These are phyloP conservation scores for Sialis lutaria DNA, from an alignment of 2,888 invertebrate genomes.

Conservation along the genomic window DNA sequence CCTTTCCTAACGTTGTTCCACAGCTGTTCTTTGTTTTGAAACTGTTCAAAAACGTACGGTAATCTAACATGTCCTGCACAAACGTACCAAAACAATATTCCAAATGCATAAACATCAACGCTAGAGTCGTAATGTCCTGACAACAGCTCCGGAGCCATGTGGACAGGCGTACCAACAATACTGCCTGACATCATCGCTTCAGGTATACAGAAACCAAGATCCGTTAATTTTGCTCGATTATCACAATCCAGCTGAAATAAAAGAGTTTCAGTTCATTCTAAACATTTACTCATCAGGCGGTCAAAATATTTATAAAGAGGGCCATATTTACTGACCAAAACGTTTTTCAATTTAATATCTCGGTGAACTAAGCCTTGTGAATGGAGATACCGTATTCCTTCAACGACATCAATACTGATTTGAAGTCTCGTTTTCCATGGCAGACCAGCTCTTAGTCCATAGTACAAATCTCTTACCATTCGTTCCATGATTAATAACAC, in stretches of 20 bases:
- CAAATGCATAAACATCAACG: slow-evolving; percentile 82
- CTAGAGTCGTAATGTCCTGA: slow-evolving; percentile 64
- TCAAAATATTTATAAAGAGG: too few species aligned
- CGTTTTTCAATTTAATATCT: slow-evolving; percentile 81
- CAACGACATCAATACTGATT: slow-evolving; percentile 66
- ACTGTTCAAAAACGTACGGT: slow-evolving; percentile 65
- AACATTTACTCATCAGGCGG: too few species aligned
- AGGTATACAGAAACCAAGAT: slow-evolving; percentile 79
- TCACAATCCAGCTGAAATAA: slow-evolving; percentile 38
- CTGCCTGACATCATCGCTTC: slow-evolving; percentile 83
- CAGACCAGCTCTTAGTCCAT: slow-evolving; percentile 53
- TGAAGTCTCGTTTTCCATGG: slow-evolving; percentile 42
- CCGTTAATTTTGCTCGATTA: slow-evolving; percentile 65
- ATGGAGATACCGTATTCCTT: slow-evolving; percentile 77
- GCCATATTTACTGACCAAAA: slow-evolving; percentile 35
- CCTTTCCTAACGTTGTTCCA: slow-evolving; percentile 75
- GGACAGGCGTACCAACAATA: slow-evolving; percentile 75
- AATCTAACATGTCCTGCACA: slow-evolving; percentile 68
- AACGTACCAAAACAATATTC: slow-evolving; percentile 78
- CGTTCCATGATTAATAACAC: slow-evolving; percentile 69
- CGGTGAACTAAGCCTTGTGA: slow-evolving; percentile 76
- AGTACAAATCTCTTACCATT: slow-evolving; percentile 57
- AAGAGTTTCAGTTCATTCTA: not conserved
- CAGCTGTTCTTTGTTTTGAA: slow-evolving; percentile 70
- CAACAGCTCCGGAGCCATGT: slow-evolving; percentile 82